These are phyloP conservation scores for Urechis unicinctus DNA, from an alignment of 2,888 invertebrate genomes.

Conservation along the genomic window DNA sequence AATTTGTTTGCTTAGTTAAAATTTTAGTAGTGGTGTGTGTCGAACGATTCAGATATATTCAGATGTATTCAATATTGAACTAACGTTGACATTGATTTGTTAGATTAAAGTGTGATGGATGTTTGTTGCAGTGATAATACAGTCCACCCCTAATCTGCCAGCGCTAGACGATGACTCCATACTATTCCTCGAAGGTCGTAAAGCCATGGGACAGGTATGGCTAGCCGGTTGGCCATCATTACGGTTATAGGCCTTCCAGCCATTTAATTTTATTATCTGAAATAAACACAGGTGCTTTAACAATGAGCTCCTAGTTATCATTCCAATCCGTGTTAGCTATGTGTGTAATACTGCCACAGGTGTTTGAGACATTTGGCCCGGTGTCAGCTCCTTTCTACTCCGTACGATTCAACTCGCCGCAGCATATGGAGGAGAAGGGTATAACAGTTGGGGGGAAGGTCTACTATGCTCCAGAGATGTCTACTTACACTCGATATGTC, in stretches of 20 bases:
- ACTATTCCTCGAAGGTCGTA: constrained; percentile 74
- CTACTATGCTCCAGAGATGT: constrained; percentile 73
- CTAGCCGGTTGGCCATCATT: too few species aligned
- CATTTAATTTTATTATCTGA: too few species aligned
- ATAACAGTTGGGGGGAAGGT: constrained; percentile 67
- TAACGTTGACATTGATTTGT: too few species aligned
- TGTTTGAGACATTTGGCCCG: constrained; percentile 88
- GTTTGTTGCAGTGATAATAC: constrained; percentile 23
- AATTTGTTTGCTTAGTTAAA: too few species aligned
- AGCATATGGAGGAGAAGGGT: constrained; percentile 67
- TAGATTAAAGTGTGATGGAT: too few species aligned
- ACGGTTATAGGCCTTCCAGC: too few species aligned
- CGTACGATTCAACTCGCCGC: constrained; percentile 76
- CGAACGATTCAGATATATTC: too few species aligned
- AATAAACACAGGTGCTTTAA: not conserved
- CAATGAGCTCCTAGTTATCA: not conserved
- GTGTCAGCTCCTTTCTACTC: constrained; percentile 80
- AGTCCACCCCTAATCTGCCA: constrained; percentile 59
- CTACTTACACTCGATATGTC: constrained; percentile 57
- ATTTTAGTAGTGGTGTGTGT: too few species aligned
- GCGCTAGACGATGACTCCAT: constrained; percentile 81
- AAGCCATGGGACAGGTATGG: constrained; percentile 52
- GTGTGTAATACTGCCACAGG: constrained; percentile 30
- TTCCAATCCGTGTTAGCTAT: not conserved
- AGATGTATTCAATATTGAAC: too few species aligned